These are phyloP conservation scores for Ammodytes dubius DNA, from an alignment of 2,113 vertebrate species.

Conservation along the genomic window DNA sequence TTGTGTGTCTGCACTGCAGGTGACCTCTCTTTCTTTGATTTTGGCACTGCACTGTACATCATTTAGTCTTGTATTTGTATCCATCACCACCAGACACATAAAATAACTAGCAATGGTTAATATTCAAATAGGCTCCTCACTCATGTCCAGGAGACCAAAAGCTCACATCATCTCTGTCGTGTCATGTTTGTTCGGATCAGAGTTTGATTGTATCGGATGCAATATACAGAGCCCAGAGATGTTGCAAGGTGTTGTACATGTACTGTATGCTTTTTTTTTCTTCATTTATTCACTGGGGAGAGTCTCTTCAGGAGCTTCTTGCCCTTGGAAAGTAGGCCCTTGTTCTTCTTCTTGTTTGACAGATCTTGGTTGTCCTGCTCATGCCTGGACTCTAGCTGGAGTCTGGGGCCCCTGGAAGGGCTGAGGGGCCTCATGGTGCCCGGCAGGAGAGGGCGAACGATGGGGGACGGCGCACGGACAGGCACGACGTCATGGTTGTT, in stretches of 20 bases:
- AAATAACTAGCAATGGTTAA: slow-evolving; percentile 56
- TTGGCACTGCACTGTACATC: slow-evolving; percentile 78
- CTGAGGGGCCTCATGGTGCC: slow-evolving; percentile 90
- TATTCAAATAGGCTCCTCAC: slow-evolving; percentile 63
- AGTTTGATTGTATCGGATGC: slow-evolving; percentile 73
- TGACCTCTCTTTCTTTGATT: slow-evolving; percentile 49
- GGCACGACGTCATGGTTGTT: slow-evolving; percentile 88
- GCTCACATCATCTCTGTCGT: slow-evolving; percentile 51
- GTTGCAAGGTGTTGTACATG: slow-evolving; percentile 10
- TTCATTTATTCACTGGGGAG: slow-evolving; percentile 84
- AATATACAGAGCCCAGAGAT: slow-evolving; percentile 60
- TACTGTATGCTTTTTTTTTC: slow-evolving; percentile 24
- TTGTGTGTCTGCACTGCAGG: slow-evolving; percentile 56
- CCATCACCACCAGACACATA: slow-evolving; percentile 42
- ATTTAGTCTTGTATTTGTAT: slow-evolving; percentile 48
- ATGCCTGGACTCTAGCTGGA: slow-evolving; percentile 76
- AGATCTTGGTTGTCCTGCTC: slow-evolving; percentile 88
- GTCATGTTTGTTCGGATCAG: slow-evolving; percentile 39
- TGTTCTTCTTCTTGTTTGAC: slow-evolving; percentile 94
- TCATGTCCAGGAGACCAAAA: slow-evolving; percentile 45
- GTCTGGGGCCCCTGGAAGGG: slow-evolving; percentile 83
- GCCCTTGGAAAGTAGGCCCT: slow-evolving; percentile 97
- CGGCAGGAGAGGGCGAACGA: slow-evolving; percentile 87
- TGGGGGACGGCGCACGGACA: slow-evolving; percentile 91
- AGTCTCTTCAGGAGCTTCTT: slow-evolving; percentile 97